Evolutionary conservation across 2,888 invertebrate species (phyloP), one percentile per base, ranked within the genome.

Genomic region (Sabellastarte sp.): DNA sequence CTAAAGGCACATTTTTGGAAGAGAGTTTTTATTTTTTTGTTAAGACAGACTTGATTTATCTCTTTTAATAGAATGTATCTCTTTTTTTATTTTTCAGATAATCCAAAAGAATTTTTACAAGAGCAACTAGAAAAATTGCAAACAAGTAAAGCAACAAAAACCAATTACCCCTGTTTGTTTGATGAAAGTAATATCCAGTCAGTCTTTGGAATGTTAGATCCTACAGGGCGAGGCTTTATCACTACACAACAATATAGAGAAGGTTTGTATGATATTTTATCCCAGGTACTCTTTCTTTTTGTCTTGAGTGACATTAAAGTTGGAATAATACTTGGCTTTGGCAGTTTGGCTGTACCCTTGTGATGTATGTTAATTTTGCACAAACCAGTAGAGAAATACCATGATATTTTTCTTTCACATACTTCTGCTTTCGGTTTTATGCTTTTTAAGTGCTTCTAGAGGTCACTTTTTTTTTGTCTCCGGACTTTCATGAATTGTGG

Each of bases 161-260:
- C 20, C 4, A 26, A 53, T 53, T 53, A 53, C 24, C 53, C 53
- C 15, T 26, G 53, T 26, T 26, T 53, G 26, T 53, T 53, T 26
- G 53, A 53, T 53, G 53, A 53, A 10, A n/a, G 15, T 24, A 53
- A 53, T 53, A 53, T 53, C 24, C 53, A 53, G 53, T 53, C 53
- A n/a, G 53, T 53, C 4, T 53, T 53, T 26, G 53, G 53, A 15
- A 53, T 53, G 53, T 26, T 53, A 10, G 53, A 53, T 53, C 53
- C 53, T 24, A 53, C 53, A 26, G 28, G 28, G 5, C 10, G 26
- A 26, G 53, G 53, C 24, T 53, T 53, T 26, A 53, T 53, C 5
- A 53, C 53, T 24, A n/a, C 26, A 5, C 53, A 53, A 15, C 53
- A 53, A 26, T 53, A 53, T 53, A 15, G 10, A 26, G 53, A 53